Evolutionary conservation across 2,888 invertebrate species (phyloP).

Genomic region (Coleophora deauratella): DNA sequence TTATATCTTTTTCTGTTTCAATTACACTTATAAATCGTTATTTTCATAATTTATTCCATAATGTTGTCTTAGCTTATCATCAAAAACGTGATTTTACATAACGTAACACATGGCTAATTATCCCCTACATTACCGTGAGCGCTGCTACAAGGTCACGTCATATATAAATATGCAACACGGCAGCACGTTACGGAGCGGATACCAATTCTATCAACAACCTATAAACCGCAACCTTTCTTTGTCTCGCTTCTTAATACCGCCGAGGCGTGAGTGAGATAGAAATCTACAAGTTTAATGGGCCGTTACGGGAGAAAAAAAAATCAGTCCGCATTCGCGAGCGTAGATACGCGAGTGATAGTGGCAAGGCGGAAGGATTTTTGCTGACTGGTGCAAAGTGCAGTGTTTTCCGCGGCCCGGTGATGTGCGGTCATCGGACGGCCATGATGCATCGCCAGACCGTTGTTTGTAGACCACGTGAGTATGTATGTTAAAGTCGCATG

Average conservation of each 20-base stretch:
- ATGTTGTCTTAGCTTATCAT: too few relatives aligned
- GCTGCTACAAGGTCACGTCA: slow-evolving; percentile 52
- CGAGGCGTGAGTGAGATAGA: slow-evolving; percentile 66
- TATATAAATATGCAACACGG: slow-evolving; percentile 69
- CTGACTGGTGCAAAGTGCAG: slow-evolving; percentile 45
- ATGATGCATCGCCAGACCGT: slow-evolving; percentile 43
- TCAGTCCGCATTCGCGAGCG: slow-evolving; percentile 72
- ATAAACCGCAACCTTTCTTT: slow-evolving; percentile 75
- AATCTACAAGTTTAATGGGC: slow-evolving; percentile 74
- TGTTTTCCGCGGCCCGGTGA: slow-evolving; percentile 22
- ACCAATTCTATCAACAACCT: slow-evolving; percentile 75
- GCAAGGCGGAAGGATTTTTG: slow-evolving; percentile 56
- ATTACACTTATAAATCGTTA: too few relatives aligned
- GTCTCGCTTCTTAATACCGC: slow-evolving; percentile 64
- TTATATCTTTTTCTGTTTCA: too few relatives aligned
- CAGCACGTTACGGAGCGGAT: slow-evolving; percentile 69
- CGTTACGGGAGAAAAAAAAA: slow-evolving; percentile 72
- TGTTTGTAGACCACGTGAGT: slow-evolving; percentile 30
- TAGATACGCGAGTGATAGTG: slow-evolving; percentile 72
- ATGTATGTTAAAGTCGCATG: slow-evolving; percentile 11
- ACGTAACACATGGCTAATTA: too few relatives aligned
- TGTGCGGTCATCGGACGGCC: slow-evolving; percentile 10
- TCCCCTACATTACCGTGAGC: background rate
- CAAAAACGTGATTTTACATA: too few relatives aligned
- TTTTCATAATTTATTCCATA: too few relatives aligned